These are phyloP conservation scores for Penaeus chinensis DNA, from an alignment of 1,140 invertebrate genomes.

Conservation along the genomic window DNA sequence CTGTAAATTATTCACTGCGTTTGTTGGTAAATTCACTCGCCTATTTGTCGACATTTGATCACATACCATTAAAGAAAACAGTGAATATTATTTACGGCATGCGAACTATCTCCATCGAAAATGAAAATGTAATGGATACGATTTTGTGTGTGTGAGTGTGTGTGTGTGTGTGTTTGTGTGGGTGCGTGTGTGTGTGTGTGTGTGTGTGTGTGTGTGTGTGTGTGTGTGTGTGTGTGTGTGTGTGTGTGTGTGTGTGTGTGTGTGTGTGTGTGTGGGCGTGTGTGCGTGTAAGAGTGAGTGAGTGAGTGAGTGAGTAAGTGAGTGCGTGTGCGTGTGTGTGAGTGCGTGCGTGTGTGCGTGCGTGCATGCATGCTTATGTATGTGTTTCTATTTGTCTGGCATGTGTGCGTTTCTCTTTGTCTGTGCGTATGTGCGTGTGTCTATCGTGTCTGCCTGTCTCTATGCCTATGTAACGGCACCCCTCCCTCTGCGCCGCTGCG, in stretches of 20 bases:
- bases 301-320: neutral
- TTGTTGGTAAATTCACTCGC: too few relatives aligned
- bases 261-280: neutral
- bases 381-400: neutral
- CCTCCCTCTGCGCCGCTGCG: too few relatives aligned
- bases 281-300: neutral
- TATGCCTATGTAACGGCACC: too few relatives aligned
- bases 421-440: neutral
- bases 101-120: neutral
- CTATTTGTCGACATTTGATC: too few relatives aligned
- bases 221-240: too few relatives aligned
- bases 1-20: too few relatives aligned
- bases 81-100: too few relatives aligned
- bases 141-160: conserved; percentile 27
- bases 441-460: neutral
- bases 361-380: neutral
- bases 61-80: too few relatives aligned
- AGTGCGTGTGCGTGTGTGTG: neutral
- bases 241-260: too few relatives aligned
- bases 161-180: neutral
- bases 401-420: neutral
- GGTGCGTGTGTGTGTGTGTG: neutral
- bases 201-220: too few relatives aligned
- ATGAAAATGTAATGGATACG: neutral
- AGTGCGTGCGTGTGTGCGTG: neutral